Conservation (phyloP, 2,797 vertebrate genomes). For the Anniella stebbinsi region DNA sequence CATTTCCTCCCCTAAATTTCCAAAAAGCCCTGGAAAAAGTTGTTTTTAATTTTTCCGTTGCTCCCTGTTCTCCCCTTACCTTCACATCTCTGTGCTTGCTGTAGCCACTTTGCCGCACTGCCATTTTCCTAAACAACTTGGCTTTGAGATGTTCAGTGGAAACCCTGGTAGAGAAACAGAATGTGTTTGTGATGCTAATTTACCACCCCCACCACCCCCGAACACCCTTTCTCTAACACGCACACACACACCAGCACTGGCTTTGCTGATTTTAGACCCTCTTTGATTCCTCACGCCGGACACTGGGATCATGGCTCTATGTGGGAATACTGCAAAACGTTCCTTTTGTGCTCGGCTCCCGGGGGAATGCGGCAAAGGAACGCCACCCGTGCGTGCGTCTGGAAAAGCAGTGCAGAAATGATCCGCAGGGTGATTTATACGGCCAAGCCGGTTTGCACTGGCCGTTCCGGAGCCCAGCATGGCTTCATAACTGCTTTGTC, state of each 20-base stretch:
- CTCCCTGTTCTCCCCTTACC: no score
- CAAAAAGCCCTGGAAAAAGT: no score
- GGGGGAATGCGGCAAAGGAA: constrained; percentile 16
- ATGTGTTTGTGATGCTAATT: not conserved
- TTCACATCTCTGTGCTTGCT: no score
- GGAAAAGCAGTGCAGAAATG: constrained; percentile 38
- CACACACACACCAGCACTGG: not conserved
- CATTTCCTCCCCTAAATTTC: no score
- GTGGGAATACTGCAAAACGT: constrained; percentile 38
- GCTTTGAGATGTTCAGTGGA: no score
- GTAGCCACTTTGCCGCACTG: no score
- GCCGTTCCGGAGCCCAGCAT: constrained; percentile 9
- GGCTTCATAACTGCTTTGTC: not conserved
- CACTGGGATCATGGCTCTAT: not conserved
- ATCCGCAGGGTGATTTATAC: constrained; percentile 5
- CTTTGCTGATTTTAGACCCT: not conserved
- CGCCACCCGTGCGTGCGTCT: not conserved
- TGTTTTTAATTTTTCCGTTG: no score
- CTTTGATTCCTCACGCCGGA: not conserved
- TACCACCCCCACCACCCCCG: not conserved
- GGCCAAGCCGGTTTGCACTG: constrained; percentile 5
- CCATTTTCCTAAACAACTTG: no score
- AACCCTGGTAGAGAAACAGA: no score
- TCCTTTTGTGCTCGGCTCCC: constrained; percentile 41
- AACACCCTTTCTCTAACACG: not conserved